Evolutionary conservation across 2,888 invertebrate genomes (phyloP).

Genomic region (Conus canariensis): DNA sequence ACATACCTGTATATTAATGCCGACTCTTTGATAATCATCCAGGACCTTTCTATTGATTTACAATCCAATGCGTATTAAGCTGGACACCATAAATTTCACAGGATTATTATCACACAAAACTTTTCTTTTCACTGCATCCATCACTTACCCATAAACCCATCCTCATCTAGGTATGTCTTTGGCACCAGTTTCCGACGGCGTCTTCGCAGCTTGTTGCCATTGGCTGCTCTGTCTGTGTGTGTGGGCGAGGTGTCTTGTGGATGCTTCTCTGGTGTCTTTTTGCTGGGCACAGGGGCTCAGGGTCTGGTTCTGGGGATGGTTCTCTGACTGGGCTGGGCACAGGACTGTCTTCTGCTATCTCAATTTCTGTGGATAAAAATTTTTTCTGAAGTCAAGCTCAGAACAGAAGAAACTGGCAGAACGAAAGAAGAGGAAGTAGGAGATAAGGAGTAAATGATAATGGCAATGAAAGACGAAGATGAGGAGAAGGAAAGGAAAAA

Average conservation of each 20-base stretch:
- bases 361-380: slow-evolving; percentile 49
- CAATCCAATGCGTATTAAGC: no score
- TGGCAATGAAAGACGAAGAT: background rate
- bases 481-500: background rate
- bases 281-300: slow-evolving; percentile 42
- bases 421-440: background rate
- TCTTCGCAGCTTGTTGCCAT: slow-evolving; percentile 51
- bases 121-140: no score
- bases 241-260: background rate
- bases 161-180: slow-evolving; percentile 77
- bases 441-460: background rate
- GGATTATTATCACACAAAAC: no score
- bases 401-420: background rate
- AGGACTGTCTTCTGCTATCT: slow-evolving; percentile 58
- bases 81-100: no score
- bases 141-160: slow-evolving; percentile 76
- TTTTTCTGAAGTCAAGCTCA: background rate
- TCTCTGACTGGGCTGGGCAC: slow-evolving; percentile 60
- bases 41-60: no score
- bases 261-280: slow-evolving; percentile 30
- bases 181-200: slow-evolving; percentile 68
- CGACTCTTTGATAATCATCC: no score
- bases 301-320: slow-evolving; percentile 51
- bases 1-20: no score
- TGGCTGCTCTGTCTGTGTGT: background rate